Percentiles rank a stretch among this genome's conserved stretches.
Conservation (phyloP, 2,113 vertebrate species). For the Python bivittatus region DNA sequence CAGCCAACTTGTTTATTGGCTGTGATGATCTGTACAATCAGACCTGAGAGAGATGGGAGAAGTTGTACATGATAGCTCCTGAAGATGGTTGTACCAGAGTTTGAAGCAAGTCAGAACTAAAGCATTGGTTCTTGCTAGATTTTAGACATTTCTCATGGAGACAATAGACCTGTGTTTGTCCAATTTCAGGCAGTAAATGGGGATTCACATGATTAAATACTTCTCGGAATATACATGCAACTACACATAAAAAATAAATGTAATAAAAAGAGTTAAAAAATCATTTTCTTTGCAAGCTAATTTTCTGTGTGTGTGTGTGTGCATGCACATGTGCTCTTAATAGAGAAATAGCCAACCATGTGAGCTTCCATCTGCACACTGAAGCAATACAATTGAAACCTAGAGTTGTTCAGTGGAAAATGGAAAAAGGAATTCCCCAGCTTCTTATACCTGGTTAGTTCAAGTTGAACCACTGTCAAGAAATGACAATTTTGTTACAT, state of each 20-base stretch:
- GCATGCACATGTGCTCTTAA: too few species aligned
- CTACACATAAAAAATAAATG: not conserved
- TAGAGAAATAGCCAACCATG: not conserved
- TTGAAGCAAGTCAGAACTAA: not conserved
- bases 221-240: not conserved
- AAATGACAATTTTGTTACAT: constrained; percentile 17
- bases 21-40: not conserved
- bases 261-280: too few species aligned
- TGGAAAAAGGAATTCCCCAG: not conserved
- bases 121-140: not conserved
- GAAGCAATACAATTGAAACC: not conserved
- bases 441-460: not conserved
- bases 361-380: not conserved
- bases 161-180: not conserved
- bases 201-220: not conserved
- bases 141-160: not conserved
- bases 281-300: not conserved
- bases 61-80: not conserved
- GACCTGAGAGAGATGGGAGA: not conserved
- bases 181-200: not conserved
- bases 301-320: not conserved
- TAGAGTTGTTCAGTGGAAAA: not conserved
- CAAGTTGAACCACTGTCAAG: not conserved
- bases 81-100: not conserved
- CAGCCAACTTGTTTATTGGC: not conserved